Conservation (phyloP, 2,113 vertebrate genomes). For the Tragelaphus buxtoni region DNA sequence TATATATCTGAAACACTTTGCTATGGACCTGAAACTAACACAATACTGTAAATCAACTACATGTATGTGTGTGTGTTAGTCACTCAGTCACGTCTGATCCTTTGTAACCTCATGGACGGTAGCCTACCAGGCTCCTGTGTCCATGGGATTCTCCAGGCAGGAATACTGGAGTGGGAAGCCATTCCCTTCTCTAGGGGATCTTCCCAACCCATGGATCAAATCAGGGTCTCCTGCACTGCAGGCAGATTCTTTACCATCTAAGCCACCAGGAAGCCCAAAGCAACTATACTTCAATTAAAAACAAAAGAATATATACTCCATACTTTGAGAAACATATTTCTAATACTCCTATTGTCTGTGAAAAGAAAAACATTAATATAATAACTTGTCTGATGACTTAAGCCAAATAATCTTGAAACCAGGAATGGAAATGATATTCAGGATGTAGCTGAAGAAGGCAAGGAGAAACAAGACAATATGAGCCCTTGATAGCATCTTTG, state of each 20-base stretch:
- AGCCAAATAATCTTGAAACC: neutral
- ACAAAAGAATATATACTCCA: neutral
- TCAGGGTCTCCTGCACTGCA: neutral
- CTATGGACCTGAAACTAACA: neutral
- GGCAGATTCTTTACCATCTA: neutral
- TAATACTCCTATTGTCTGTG: neutral
- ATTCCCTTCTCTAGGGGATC: neutral
- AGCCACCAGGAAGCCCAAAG: neutral
- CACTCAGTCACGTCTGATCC: neutral
- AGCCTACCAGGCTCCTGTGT: neutral
- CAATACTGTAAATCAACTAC: neutral
- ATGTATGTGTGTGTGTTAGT: neutral
- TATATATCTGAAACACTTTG: neutral
- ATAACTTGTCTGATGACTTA: neutral
- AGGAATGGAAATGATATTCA: neutral
- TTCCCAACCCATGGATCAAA: neutral
- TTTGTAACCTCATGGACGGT: neutral
- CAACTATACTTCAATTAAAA: neutral
- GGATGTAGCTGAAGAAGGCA: neutral
- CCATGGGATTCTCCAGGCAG: neutral
- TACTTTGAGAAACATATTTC: neutral
- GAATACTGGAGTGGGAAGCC: neutral
- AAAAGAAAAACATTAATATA: neutral
- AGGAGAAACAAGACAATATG: neutral
- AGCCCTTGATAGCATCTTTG: neutral